Base-by-base conservation (phyloP, 2,113 vertebrate genomes). In the Petrocephalus microphthalmus region DNA sequence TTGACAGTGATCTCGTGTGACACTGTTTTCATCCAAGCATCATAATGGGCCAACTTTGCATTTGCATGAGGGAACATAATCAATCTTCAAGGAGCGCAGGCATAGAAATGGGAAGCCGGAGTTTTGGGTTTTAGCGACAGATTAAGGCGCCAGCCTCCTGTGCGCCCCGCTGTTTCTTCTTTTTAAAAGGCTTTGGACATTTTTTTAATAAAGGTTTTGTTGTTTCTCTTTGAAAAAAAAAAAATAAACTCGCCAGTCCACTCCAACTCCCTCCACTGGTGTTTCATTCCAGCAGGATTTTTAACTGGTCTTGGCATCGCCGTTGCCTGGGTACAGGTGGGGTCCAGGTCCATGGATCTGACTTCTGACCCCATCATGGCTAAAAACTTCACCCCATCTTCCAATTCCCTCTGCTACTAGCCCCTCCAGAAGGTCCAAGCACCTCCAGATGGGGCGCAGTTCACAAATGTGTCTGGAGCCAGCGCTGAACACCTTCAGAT, bases 281-380 rank as follows among this genome's bases (percentile, higher is more conserved):
- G 2, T n/a, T 45, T 47, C 7, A 33, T 57, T 42, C 25, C 54
- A 15, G 6, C 29, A 64, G 33, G 17, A 42, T 25, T 67, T 33
- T 42, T 37, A 33, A 17, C 56, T 71, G 54, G 49, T 74, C 2
- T 53, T 45, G 81, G 56, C 45, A 20, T n/a, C 42, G 51, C 17
- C 29, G 37, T 22, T 94, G 95, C 85, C 94, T 1, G 37, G 15
- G 74, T 45, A 33, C 19, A 96, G 95, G 95, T 94, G 95, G 96
- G 95, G 94, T 96, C 88, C 96, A 96, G 94, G 96, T 97, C 92
- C 95, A 96, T 93, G 95, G 96, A 93, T 96, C 96, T 94, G 96
- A 96, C 96, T 93, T 95, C 96, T 94, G 96, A 96, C 95, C 96
- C 96, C 92, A 96, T 96, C 93, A 94, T 96, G 92, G 96, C 96